These are phyloP conservation scores for Halocynthia roretzi DNA, from an alignment of 23 tunicate genomes.

Conservation along the genomic window DNA sequence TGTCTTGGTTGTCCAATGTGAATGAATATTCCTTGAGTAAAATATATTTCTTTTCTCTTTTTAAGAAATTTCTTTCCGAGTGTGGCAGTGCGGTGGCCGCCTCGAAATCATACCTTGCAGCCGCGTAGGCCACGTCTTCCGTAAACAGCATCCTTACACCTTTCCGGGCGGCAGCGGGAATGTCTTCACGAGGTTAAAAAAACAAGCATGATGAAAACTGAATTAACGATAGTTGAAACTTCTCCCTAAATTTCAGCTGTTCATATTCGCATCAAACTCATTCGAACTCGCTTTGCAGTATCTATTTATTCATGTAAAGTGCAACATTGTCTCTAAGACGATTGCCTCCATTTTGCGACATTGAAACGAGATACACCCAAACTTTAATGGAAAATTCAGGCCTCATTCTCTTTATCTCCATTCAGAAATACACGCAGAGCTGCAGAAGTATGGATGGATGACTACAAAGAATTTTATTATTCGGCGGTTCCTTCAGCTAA, in stretches of 20 bases:
- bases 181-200: constrained; percentile 58
- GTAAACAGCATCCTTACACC: constrained; percentile 92
- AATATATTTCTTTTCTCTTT: not conserved
- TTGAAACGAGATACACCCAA: not conserved
- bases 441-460: constrained; percentile 98
- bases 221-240: too few relatives aligned
- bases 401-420: not conserved
- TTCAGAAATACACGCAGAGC: constrained; percentile 84
- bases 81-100: constrained; percentile 94
- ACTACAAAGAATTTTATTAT: constrained; percentile 87
- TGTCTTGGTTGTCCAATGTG: not conserved
- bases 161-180: constrained; percentile 93
- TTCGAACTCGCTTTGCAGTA: too few relatives aligned
- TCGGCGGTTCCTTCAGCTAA: constrained; percentile 93
- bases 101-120: constrained; percentile 88
- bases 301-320: too few relatives aligned
- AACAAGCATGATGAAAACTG: too few relatives aligned
- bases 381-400: not conserved
- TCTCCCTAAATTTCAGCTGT: too few relatives aligned
- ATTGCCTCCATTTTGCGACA: not conserved
- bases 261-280: too few relatives aligned
- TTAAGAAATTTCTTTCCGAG: constrained; percentile 85
- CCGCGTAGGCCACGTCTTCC: constrained; percentile 89
- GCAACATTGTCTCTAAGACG: not conserved
- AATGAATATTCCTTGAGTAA: not conserved